A percentile compares a stretch with the other conserved stretches of the same genome.
Evolutionary conservation across 1,140 invertebrate genomes (phyloP).

Genomic region (Drosophila bipectinata): DNA sequence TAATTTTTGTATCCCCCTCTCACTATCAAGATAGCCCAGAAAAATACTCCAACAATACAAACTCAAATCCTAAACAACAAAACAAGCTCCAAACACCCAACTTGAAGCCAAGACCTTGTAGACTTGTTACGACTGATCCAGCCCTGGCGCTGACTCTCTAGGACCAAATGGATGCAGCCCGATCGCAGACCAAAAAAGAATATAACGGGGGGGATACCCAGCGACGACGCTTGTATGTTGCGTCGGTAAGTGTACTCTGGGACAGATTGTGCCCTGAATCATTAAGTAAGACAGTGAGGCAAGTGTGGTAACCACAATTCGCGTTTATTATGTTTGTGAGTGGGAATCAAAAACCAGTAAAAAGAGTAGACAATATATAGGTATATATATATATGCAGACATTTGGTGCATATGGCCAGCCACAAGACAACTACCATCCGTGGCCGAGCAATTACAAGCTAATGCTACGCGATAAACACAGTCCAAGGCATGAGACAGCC

Average conservation of each 20-base stretch:
- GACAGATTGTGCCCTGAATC: slow-evolving; percentile 16
- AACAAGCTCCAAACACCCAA: background rate
- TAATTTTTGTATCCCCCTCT: no score
- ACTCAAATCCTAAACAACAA: background rate
- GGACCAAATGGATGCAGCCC: background rate
- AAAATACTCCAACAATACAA: background rate
- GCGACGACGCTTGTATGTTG: background rate
- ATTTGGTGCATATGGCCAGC: slow-evolving; percentile 46
- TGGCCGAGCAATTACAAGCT: slow-evolving; percentile 33
- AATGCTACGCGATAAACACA: slow-evolving; percentile 48
- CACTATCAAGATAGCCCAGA: background rate
- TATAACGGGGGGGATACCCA: background rate
- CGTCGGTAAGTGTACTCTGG: slow-evolving; percentile 18
- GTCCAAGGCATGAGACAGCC: slow-evolving; percentile 15
- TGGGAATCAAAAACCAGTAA: slow-evolving; percentile 43
- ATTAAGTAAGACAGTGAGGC: background rate
- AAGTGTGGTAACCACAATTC: slow-evolving; percentile 21
- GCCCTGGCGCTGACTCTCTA: background rate
- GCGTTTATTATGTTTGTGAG: slow-evolving; percentile 44
- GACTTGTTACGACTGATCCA: background rate
- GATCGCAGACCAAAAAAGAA: background rate
- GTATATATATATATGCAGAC: slow-evolving; percentile 1
- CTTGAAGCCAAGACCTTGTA: background rate
- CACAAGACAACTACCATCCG: slow-evolving; percentile 4
- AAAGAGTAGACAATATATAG: slow-evolving; percentile 29